Evolutionary conservation across 2,888 invertebrate species (phyloP), one percentile per base, ranked within the genome.

Genomic region (Diaperis boleti): DNA sequence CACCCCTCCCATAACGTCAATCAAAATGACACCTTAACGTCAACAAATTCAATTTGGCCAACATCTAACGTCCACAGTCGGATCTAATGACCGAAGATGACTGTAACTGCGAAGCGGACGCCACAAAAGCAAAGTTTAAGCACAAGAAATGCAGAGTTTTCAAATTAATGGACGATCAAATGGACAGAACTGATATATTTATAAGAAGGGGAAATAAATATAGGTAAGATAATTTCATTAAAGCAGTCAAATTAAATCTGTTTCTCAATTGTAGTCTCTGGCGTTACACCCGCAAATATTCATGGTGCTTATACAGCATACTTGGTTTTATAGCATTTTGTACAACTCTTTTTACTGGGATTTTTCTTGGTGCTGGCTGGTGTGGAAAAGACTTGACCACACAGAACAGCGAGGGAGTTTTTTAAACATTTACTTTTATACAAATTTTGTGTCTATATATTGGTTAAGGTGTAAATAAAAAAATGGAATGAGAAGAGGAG

Each of bases 391-490:
- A 33, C 7, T 37, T 6, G 3, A 14, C 52, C 33, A 4, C 15
- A 10, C 31, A 15, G 18, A 13, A 10, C 22, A 20, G 33, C 10
- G 35, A 52, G 14, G 39, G 39, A 14, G 29, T 41, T 14, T 52
- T 52, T 52, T 52, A 37, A 52, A 2, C n/a, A 2, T 18, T 39
- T 52, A 52, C 18, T 7, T 22, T 52, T 52, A 47, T 47, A 10
- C 26, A 22, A 26, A 20, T 8, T n/a, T 6, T 26, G 26, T 26
- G n/a, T 26, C 26, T 26, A 26, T 26, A 26, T 33, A 47, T 14
- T 49, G 41, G 42, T 54, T 54, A 54, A 52, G 54, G 42, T 41
- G 42, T 39, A 54, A 54, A 54, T 54, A 54, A 54, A 54, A 4
- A 54, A 17, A 7, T 35, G 17, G 35, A 33, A 33, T 35, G 17